Conservation (phyloP, 2,888 invertebrate species). For the Tipula confusa region DNA sequence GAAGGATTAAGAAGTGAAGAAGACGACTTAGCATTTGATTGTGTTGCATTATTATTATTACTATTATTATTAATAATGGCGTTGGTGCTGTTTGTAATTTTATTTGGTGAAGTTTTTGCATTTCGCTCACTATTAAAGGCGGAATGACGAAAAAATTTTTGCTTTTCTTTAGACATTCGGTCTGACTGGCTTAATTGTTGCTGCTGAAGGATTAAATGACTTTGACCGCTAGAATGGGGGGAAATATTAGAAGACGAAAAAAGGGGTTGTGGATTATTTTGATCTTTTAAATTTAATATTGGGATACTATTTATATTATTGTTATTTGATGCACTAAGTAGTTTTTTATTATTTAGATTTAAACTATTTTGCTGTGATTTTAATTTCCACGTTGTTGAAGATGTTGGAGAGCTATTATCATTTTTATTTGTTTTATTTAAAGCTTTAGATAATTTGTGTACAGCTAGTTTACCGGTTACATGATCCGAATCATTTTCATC, state of each 20-base stretch:
- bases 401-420: slow-evolving; percentile 33
- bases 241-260: slow-evolving; percentile 28
- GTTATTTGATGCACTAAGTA: slow-evolving; percentile 26
- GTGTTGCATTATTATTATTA: slow-evolving; percentile 12
- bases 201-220: slow-evolving; percentile 35
- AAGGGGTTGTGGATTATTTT: background rate
- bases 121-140: slow-evolving; percentile 63
- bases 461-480: slow-evolving; percentile 30
- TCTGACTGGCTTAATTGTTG: slow-evolving; percentile 55
- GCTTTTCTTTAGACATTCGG: slow-evolving; percentile 79
- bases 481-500: slow-evolving; percentile 32
- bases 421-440: slow-evolving; percentile 28
- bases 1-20: slow-evolving; percentile 15
- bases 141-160: slow-evolving; percentile 78
- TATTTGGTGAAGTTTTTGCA: slow-evolving; percentile 36
- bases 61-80: background rate
- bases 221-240: slow-evolving; percentile 7
- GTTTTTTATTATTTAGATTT: slow-evolving; percentile 22
- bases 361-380: slow-evolving; percentile 27
- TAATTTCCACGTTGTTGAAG: slow-evolving; percentile 31
- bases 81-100: background rate
- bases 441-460: slow-evolving; percentile 33
- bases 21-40: background rate
- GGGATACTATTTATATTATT: slow-evolving; percentile 21
- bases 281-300: slow-evolving; percentile 28